A percentile compares a stretch with the other conserved stretches of the same genome.
Evolutionary conservation across 2,888 invertebrate species (phyloP).

Genomic region (Drosophila longiperda): DNA sequence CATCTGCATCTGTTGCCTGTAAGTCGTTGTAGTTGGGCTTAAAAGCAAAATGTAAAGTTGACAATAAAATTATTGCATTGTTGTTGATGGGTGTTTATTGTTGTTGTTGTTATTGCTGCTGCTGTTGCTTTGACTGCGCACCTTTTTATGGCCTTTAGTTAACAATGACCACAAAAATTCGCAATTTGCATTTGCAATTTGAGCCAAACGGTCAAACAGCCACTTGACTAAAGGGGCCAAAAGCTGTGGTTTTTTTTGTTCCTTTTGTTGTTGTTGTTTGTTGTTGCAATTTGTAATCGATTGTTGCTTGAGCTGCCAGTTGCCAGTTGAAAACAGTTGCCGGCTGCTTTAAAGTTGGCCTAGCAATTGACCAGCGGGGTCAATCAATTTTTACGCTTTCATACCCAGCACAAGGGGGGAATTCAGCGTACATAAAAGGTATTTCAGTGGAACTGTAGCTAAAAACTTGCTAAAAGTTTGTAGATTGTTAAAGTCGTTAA

Average conservation of each 20-base stretch:
- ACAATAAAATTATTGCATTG: slow-evolving; percentile 75
- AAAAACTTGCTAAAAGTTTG: background rate
- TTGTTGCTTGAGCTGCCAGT: slow-evolving; percentile 26
- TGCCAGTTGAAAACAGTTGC: slow-evolving; percentile 19
- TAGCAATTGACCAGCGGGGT: slow-evolving; percentile 65
- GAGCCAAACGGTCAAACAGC: slow-evolving; percentile 61
- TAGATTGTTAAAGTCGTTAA: background rate
- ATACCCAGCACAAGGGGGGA: slow-evolving; percentile 25
- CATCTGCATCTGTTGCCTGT: slow-evolving; percentile 17
- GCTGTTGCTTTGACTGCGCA: slow-evolving; percentile 33
- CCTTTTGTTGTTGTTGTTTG: background rate
- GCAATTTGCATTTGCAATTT: slow-evolving; percentile 76
- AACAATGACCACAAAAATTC: slow-evolving; percentile 79
- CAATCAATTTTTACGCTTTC: slow-evolving; percentile 42
- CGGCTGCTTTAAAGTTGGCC: slow-evolving; percentile 67
- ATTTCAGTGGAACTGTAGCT: slow-evolving; percentile 1
- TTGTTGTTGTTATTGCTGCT: slow-evolving; percentile 31
- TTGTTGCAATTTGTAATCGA: slow-evolving; percentile 48
- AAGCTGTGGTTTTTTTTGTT: slow-evolving; percentile 29
- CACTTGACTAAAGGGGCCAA: slow-evolving; percentile 54
- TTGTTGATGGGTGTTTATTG: slow-evolving; percentile 43
- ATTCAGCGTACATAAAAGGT: slow-evolving; percentile 15
- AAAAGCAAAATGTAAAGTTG: slow-evolving; percentile 62
- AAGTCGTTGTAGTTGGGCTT: slow-evolving; percentile 24
- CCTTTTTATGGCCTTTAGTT: slow-evolving; percentile 74